These are phyloP conservation scores for Elephas maximus DNA, from an alignment of 2,113 vertebrate genomes.

Conservation along the genomic window DNA sequence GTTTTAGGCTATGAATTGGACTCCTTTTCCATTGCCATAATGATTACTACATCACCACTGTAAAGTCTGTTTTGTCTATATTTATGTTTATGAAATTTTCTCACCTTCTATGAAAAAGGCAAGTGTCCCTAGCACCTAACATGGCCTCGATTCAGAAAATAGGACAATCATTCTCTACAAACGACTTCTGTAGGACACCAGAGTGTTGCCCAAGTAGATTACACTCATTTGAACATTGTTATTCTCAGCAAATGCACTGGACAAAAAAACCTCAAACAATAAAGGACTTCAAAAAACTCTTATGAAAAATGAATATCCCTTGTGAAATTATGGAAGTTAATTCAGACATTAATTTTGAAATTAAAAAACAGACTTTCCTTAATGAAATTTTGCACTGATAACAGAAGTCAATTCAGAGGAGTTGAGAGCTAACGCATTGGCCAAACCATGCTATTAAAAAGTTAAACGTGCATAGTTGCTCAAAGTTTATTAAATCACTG, in stretches of 20 bases:
- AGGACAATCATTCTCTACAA: slow-evolving; percentile 84
- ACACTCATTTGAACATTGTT: slow-evolving; percentile 86
- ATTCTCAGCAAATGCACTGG: slow-evolving; percentile 85
- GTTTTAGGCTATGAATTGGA: slow-evolving; percentile 91
- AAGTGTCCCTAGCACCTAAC: slow-evolving; percentile 88
- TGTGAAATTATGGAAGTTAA: slow-evolving; percentile 85
- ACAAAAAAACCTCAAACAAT: slow-evolving; percentile 82
- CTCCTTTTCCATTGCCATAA: slow-evolving; percentile 85
- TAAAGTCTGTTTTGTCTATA: slow-evolving; percentile 80
- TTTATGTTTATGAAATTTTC: slow-evolving; percentile 82
- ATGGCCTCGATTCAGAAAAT: slow-evolving; percentile 84
- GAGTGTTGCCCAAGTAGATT: slow-evolving; percentile 85
- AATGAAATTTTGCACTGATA: slow-evolving; percentile 82
- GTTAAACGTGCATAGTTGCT: slow-evolving; percentile 95
- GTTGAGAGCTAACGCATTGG: slow-evolving; percentile 86
- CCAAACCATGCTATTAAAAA: slow-evolving; percentile 95
- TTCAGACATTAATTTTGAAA: slow-evolving; percentile 85
- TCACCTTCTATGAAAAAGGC: slow-evolving; percentile 86
- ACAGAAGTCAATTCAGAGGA: slow-evolving; percentile 86
- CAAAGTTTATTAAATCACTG: slow-evolving; percentile 90
- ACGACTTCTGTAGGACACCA: slow-evolving; percentile 89
- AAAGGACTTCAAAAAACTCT: slow-evolving; percentile 80
- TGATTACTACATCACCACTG: slow-evolving; percentile 77
- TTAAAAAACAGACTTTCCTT: slow-evolving; percentile 80
- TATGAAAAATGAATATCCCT: slow-evolving; percentile 85